Conservation (phyloP, 2,888 invertebrate species). For the Chrysina gloriosa region DNA sequence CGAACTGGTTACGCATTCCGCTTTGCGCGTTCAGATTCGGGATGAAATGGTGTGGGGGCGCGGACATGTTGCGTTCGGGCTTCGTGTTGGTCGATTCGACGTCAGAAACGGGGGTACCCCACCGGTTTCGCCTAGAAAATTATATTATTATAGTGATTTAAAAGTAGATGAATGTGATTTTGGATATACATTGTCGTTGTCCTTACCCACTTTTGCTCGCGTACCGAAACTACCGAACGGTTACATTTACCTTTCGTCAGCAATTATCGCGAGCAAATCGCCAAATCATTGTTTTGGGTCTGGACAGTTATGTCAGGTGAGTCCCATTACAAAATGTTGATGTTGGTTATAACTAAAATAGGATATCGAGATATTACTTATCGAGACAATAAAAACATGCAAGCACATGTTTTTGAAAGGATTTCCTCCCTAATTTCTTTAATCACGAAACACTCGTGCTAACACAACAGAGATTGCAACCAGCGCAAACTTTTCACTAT, state of each 20-base stretch:
- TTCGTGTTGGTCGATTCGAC: too few species aligned
- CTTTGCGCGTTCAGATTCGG: conserved; percentile 73
- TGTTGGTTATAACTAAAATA: conserved; percentile 10
- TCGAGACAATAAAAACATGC: not conserved
- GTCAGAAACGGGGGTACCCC: too few species aligned
- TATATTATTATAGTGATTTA: too few species aligned
- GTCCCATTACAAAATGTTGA: not conserved
- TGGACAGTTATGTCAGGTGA: not conserved
- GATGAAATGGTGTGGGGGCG: conserved; percentile 79
- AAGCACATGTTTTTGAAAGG: not conserved
- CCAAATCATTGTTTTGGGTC: not conserved
- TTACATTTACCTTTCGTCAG: not conserved
- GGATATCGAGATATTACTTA: not conserved
- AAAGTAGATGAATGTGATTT: too few species aligned
- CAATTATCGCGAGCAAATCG: not conserved
- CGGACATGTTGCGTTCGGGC: conserved; percentile 78
- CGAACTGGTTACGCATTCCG: conserved; percentile 75
- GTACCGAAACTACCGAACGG: too few species aligned
- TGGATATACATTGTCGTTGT: too few species aligned
- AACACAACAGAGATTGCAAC: too few species aligned
- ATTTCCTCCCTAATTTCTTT: too few species aligned
- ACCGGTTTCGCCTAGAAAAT: too few species aligned
- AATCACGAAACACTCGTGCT: too few species aligned
- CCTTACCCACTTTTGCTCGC: too few species aligned
- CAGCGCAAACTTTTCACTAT: too few species aligned